Base-by-base conservation (phyloP, 2,888 invertebrate genomes). In the Ectemnius cavifrons region DNA sequence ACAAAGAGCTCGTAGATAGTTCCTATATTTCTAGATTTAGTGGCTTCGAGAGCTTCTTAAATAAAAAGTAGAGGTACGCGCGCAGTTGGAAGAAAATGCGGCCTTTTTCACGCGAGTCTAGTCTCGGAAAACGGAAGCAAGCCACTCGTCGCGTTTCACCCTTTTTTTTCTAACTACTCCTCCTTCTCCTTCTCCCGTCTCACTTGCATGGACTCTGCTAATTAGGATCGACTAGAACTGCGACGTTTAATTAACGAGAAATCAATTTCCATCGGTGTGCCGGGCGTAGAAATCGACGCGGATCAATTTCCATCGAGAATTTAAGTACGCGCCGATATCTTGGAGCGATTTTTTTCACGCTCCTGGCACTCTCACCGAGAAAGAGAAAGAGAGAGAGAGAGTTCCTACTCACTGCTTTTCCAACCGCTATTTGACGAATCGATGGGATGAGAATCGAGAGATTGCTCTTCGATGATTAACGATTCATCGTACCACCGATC, bases 241-340 rank as follows among this genome's bases (percentile, higher is more conserved):
- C 72, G 77, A 77, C 75, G 71, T 77, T 77, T 77, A 75, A 77
- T 77, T 75, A 75, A 77, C 72, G 77, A 67, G 67, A 75, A 77
- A 77, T 77, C 75, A 72, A 77, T 77, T 77, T 77, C 59, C 62
- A 8, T 37, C 0, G 16, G 4, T 3, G 11, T 4, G 23, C 8
- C 37, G 2, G 52, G 23, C 4, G 58, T 11, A 61, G 67, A 63
- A 69, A 59, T 64, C 71, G 57, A 46, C 28, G 56, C 66, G 68
- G 63, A 71, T 75, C 71, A 77, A 75, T 77, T 77, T 75, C 68
- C 77, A 77, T 77, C 68, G 71, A 4, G 60, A 75, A 77, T 77
- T 77, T 68, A 77, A 75, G 57, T 71, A 2, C 46, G 11, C 8
- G 0, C 1, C 23, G 65, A 68, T 71, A 68, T 71, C 63, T 61